phyloP scores from a whole-genome alignment of 35 echinoderm and acorn worm genomes.

The Heliocidaris tuberculata region DNA sequence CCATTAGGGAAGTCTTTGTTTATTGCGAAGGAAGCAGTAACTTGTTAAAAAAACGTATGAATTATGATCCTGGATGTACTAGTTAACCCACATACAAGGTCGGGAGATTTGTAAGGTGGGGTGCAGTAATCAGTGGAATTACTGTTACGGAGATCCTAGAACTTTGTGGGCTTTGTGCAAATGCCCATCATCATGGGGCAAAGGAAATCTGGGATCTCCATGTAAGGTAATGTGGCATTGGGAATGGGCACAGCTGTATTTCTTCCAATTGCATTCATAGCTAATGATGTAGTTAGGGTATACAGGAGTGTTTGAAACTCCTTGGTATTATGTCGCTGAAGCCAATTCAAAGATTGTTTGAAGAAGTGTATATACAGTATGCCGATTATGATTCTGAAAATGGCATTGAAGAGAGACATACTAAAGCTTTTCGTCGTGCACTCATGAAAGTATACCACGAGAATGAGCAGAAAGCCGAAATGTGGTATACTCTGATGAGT shows the following conservation, averaged over 20 bases:
- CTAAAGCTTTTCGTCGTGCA: no score
- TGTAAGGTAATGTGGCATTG: neutral
- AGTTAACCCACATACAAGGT: slow-evolving; percentile 16
- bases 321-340: no score
- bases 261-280: neutral
- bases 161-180: neutral
- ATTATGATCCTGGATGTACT: neutral
- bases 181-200: neutral
- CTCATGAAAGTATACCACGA: no score
- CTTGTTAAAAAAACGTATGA: neutral
- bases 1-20: neutral
- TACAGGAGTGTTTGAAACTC: no score
- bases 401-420: no score
- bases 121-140: neutral
- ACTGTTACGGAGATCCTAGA: neutral
- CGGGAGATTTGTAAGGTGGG: neutral
- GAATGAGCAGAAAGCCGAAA: no score
- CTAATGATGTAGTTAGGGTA: neutral
- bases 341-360: no score
- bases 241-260: neutral
- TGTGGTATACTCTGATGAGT: no score
- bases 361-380: no score
- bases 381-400: no score
- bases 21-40: neutral
- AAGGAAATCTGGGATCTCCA: neutral